Conservation (phyloP, 2,888 invertebrate genomes). For the Flexamia atlantica region DNA sequence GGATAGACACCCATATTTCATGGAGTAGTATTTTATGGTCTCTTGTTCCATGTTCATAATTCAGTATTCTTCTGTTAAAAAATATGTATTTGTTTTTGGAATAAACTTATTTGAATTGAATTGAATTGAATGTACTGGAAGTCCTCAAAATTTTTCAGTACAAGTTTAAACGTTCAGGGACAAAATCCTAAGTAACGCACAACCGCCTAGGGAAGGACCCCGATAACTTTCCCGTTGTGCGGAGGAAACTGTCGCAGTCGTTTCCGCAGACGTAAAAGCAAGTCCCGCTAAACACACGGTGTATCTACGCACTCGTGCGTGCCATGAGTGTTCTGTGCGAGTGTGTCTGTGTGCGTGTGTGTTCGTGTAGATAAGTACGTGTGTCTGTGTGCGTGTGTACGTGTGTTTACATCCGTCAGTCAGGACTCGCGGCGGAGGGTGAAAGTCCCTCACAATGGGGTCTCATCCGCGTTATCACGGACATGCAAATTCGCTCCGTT, state of each 20-base stretch:
- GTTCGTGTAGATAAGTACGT: neutral
- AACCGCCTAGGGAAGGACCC: too few species aligned
- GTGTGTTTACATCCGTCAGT: constrained; percentile 30
- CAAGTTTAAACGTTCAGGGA: too few species aligned
- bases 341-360: constrained; percentile 45
- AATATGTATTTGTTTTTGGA: too few species aligned
- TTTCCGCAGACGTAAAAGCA: constrained; percentile 28
- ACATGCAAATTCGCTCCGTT: constrained; percentile 35
- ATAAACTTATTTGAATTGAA: too few species aligned
- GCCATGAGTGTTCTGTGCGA: neutral
- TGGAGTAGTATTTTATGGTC: too few species aligned
- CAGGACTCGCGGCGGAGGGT: neutral
- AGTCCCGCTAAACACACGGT: constrained; percentile 12
- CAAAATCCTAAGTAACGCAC: too few species aligned
- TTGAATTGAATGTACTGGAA: too few species aligned
- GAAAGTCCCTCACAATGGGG: constrained; percentile 31
- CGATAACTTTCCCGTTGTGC: too few species aligned
- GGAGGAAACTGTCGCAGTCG: neutral
- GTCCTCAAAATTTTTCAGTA: too few species aligned
- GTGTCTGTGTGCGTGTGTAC: constrained; percentile 10
- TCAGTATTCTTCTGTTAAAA: too few species aligned
- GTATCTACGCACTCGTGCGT: constrained; percentile 44
- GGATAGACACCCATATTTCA: too few species aligned
- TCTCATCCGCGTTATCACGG: neutral
- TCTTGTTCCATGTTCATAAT: too few species aligned